Conservation (phyloP, 1,140 invertebrate genomes). For the Euura saliciscinereae region DNA sequence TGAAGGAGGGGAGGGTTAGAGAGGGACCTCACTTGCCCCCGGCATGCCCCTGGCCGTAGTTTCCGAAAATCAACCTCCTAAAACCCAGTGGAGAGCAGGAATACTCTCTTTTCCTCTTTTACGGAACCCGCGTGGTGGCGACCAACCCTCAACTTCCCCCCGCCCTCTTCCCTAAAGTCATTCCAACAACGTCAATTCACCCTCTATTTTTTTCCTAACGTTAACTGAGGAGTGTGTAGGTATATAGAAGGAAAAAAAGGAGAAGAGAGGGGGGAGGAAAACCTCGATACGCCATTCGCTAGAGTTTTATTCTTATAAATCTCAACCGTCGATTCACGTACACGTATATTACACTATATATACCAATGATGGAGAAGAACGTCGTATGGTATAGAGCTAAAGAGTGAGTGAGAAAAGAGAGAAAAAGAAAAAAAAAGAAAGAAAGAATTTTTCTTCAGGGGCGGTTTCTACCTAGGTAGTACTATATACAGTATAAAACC, state of each 20-base stretch:
- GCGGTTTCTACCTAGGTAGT: too few species aligned
- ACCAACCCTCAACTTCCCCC: not conserved
- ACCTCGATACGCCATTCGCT: constrained; percentile 20
- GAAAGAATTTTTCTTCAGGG: too few species aligned
- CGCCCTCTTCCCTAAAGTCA: constrained; percentile 36
- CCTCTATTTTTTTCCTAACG: constrained; percentile 34
- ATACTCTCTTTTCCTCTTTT: constrained; percentile 19
- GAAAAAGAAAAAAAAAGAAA: not conserved
- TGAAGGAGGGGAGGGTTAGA: constrained; percentile 21
- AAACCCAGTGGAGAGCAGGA: constrained; percentile 12
- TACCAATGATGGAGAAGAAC: too few species aligned
- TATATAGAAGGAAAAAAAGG: too few species aligned
- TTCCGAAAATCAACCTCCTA: constrained; percentile 15
- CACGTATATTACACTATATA: too few species aligned
- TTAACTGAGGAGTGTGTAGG: not conserved
- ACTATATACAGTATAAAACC: not conserved
- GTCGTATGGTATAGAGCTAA: too few species aligned
- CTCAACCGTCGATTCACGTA: constrained; percentile 6
- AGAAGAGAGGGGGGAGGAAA: too few species aligned
- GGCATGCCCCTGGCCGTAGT: constrained; percentile 22
- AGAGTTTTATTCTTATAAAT: constrained; percentile 5
- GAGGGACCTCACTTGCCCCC: constrained; percentile 47
- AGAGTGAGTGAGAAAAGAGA: too few species aligned
- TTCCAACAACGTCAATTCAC: constrained; percentile 40
- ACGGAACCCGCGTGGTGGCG: not conserved